Evolutionary conservation across 1,140 invertebrate species (phyloP), one percentile per base, ranked within the genome.

Genomic region (Bradynema listronoti): DNA sequence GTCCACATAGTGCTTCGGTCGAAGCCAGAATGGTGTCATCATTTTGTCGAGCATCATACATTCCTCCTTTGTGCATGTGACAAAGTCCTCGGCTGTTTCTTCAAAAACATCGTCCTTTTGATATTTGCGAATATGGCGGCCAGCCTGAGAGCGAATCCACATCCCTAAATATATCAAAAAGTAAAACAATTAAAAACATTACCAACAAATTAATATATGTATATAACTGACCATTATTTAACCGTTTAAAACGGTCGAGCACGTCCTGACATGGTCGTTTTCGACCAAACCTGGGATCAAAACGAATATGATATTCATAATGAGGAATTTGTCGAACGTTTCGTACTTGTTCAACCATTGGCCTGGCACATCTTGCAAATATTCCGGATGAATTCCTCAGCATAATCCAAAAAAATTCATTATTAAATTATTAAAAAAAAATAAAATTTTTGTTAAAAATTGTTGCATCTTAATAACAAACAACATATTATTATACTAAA

Each of bases 1-100:
- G 49, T 78, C 58, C 4, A 66, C 58, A 59, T 77, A 77, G 39
- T 78, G 61, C 42, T 65, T 71, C 30, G 29, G 67, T 11, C 73
- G 66, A 5, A 77, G 56, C 74, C 74, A 77, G 52, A 66, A 77
- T 6, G 73, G 73, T 11, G 76, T 75, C 59, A 77, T 70, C 72
- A 77, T 70, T 50, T 72, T 77, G 49, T 77, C 74, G 27, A 77
- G 61, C 63, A 77, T 77, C 47, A 51, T 45, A 36, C 71, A 78
- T 36, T 77, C 58, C 27, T 72, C 60, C 59, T 69, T 63, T 1
- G 76, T 78, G 43, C 71, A 78, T 2, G 76, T 77, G 36, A 66
- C 71, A 30, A 61, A 77, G 33, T 78, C 53, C 6, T 47, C n/a
- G 39, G 58, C 51, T 14, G 59, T 66, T 24, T 66, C 58, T 36